Evolutionary conservation across 2,888 invertebrate genomes (phyloP).

Genomic region (Brachylomia viminalis): DNA sequence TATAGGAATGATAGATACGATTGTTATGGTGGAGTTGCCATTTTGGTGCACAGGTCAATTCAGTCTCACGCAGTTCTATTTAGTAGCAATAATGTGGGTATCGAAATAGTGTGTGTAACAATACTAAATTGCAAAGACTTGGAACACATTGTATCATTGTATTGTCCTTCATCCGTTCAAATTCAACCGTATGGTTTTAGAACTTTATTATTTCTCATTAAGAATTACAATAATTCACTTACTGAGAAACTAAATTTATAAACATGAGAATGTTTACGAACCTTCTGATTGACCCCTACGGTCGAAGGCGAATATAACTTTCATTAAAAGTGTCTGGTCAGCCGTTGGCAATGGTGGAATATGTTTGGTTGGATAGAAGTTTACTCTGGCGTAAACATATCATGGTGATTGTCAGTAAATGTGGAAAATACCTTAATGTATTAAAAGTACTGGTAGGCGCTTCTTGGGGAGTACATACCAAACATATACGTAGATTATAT

Average conservation of each 20-base stretch:
- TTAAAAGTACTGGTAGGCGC: slow-evolving; percentile 13
- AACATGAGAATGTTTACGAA: too few relatives aligned
- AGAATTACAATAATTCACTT: too few relatives aligned
- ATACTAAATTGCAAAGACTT: neutral
- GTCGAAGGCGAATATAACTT: neutral
- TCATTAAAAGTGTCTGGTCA: neutral
- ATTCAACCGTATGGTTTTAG: neutral
- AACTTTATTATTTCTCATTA: too few relatives aligned
- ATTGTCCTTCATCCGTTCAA: neutral
- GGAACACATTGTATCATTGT: slow-evolving; percentile 9
- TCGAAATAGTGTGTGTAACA: neutral
- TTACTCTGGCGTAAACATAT: slow-evolving; percentile 17
- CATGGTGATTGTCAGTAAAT: slow-evolving; percentile 10
- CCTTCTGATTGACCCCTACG: too few relatives aligned
- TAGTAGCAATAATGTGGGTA: neutral
- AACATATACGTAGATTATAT: slow-evolving; percentile 19
- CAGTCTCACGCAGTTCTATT: neutral
- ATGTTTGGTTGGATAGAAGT: slow-evolving; percentile 4
- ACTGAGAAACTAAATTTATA: too few relatives aligned
- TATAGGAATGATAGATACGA: too few relatives aligned
- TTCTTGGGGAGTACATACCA: slow-evolving; percentile 16
- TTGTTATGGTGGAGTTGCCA: slow-evolving; percentile 2
- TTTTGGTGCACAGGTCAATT: neutral
- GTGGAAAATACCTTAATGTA: slow-evolving; percentile 8
- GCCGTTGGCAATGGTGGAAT: neutral